Evolutionary conservation across 2,888 invertebrate genomes (phyloP), one percentile per base, ranked within the genome.

Genomic region (Priocnemis perturbator): DNA sequence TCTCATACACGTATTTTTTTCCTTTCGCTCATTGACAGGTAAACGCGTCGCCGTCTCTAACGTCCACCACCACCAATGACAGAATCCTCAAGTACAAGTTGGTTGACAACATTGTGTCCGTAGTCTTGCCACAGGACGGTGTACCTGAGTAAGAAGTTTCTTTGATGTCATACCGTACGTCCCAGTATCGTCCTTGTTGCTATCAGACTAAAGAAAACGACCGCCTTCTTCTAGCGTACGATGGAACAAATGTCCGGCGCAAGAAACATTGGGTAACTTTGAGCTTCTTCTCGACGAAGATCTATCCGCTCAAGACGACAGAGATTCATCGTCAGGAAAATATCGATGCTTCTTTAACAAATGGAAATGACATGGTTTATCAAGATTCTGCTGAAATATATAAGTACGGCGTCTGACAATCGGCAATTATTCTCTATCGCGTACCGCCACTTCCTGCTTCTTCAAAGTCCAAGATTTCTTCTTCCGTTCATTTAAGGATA

Each of bases 41-140:
- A n/a, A 98, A 98, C 87, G 97, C 98, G 0, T 98, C 98, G 0
- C 98, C 98, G 0, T 97, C 98, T 0, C 89, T 98, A 71, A 96
- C 97, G 0, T 96, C 98, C 0, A 98, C 98, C 0, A 98, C 98
- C 0, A 95, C 96, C 0, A 97, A 97, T 85, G 98, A 98, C 89
- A 91, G 98, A 78, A 97, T 97, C 84, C 91, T 98, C 82, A 98
- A 98, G 87, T 96, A 97, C 85, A 97, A 97, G 90, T 90, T 98
- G 57, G 95, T 98, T 77, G 97, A 97, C 86, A 97, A 98, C 88
- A 96, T 98, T 79, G 91, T 98, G 79, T 95, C 96, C 7, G 94
- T 98, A 48, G 96, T 98, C 0, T 90, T 98, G 26, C 97, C 98
- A 0, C 95, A 96, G 0, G 95, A 95, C 83, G 97, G 97, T 58